A percentile compares a stretch with the other conserved stretches of the same genome.
Evolutionary conservation across 2,113 vertebrate species (phyloP).

Genomic region (Pachyramphus minor): DNA sequence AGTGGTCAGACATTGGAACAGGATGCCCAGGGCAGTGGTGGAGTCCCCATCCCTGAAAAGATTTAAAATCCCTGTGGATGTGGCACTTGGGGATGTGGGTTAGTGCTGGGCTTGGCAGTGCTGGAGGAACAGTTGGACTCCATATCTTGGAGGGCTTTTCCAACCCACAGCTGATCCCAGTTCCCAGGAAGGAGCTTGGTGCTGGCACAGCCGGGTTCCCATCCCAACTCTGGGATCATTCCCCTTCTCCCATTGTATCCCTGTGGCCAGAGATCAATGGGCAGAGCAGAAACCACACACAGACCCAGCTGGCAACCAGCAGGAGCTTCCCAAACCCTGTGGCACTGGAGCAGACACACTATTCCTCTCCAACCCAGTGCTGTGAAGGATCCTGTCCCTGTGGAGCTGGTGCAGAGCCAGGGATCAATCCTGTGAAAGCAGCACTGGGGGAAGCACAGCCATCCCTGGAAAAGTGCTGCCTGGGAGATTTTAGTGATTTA

Average conservation of each 20-base stretch:
- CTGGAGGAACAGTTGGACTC: rapidly evolving
- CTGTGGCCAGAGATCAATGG: rapidly evolving
- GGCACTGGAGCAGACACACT: background rate
- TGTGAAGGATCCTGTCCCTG: rapidly evolving
- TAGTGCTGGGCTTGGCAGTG: background rate
- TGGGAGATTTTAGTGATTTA: background rate
- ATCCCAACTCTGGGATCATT: background rate
- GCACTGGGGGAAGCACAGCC: background rate
- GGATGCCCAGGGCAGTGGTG: background rate
- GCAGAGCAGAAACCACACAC: background rate
- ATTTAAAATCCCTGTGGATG: background rate
- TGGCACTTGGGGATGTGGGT: background rate
- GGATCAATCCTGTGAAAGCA: background rate
- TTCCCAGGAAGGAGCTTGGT: background rate
- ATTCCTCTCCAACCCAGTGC: background rate
- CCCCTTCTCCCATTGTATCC: background rate
- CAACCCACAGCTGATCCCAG: background rate
- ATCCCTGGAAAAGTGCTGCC: background rate
- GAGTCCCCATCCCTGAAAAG: background rate
- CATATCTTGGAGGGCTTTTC: background rate
- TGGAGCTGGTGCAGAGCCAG: background rate
- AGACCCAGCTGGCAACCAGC: background rate
- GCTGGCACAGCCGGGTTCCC: background rate
- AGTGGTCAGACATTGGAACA: background rate
- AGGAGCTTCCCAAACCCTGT: background rate